Conservation (phyloP, 92 coral and sea anemone genomes). For the Phenganax stokvisi region DNA sequence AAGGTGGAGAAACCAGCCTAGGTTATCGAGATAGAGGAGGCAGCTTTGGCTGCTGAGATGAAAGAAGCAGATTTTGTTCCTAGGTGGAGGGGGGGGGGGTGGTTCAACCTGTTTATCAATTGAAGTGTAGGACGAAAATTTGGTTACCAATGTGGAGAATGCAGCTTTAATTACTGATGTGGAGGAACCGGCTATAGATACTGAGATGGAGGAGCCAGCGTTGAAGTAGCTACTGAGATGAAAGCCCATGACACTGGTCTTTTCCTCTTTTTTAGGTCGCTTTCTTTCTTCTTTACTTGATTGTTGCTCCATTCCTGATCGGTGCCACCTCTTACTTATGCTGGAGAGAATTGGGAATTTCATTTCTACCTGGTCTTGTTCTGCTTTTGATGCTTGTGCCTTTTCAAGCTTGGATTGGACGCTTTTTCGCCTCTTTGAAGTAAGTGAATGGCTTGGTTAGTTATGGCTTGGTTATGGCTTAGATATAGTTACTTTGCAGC, state of each 20-base stretch:
- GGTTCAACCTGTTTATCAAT: too few species aligned
- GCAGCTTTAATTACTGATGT: too few species aligned
- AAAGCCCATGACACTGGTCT: neutral
- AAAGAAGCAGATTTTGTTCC: too few species aligned
- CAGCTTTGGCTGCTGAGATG: too few species aligned
- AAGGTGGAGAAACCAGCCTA: too few species aligned
- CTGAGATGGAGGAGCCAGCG: neutral
- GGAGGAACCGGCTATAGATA: too few species aligned
- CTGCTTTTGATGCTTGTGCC: constrained; percentile 66
- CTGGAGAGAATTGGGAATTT: constrained; percentile 72
- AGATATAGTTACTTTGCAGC: too few species aligned
- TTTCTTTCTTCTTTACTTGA: constrained; percentile 63
- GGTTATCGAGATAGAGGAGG: too few species aligned
- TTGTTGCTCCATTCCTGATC: constrained; percentile 61
- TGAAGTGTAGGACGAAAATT: too few species aligned
- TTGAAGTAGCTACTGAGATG: neutral
- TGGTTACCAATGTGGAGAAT: too few species aligned
- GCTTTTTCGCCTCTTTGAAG: constrained; percentile 76
- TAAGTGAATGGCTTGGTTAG: constrained; percentile 25
- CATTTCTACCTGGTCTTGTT: constrained; percentile 68
- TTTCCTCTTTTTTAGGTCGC: constrained; percentile 46
- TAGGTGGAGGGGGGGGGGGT: too few species aligned
- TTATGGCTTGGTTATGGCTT: neutral
- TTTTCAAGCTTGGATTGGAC: constrained; percentile 80
- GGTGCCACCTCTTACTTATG: constrained; percentile 46